A percentile compares a stretch with the other conserved stretches of the same genome.
Conservation (phyloP, 2,797 vertebrate genomes). For the Sebastes ruberrimus region DNA sequence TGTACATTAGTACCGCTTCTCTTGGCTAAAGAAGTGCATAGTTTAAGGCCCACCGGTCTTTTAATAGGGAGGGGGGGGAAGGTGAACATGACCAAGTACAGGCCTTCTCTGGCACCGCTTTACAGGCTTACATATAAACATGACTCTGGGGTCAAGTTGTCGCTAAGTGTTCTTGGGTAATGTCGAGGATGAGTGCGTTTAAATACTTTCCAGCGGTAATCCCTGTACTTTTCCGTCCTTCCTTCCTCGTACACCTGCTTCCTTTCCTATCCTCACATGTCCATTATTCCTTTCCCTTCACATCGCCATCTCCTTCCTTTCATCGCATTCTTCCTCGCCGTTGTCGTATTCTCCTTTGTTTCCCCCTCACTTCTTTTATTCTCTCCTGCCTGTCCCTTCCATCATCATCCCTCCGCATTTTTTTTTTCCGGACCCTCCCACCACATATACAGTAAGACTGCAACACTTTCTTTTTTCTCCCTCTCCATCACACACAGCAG, state of each 20-base stretch:
- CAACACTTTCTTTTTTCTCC: background rate
- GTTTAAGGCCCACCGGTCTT: background rate
- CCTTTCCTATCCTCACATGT: background rate
- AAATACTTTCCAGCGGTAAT: constrained; percentile 6
- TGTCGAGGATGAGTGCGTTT: background rate
- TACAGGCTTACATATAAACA: constrained; percentile 52
- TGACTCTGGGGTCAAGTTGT: constrained; percentile 45
- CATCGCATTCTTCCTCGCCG: background rate
- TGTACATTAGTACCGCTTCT: constrained; percentile 21
- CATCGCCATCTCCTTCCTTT: background rate
- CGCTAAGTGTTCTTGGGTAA: constrained; percentile 31
- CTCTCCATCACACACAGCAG: constrained; percentile 2
- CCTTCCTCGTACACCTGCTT: constrained; percentile 1
- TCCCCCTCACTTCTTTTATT: background rate
- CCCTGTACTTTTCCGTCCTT: background rate
- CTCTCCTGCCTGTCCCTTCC: constrained; percentile 3
- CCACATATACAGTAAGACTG: constrained; percentile 1
- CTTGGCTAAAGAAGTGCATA: background rate
- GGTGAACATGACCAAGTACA: constrained; percentile 48
- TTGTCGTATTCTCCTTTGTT: background rate
- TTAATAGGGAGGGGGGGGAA: background rate
- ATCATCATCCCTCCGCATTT: background rate
- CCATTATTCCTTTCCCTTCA: background rate
- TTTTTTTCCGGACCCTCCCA: background rate
- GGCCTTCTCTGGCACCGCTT: constrained; percentile 28